Conservation (phyloP, 2,888 invertebrate species). For the Eumerus sabulonum region DNA sequence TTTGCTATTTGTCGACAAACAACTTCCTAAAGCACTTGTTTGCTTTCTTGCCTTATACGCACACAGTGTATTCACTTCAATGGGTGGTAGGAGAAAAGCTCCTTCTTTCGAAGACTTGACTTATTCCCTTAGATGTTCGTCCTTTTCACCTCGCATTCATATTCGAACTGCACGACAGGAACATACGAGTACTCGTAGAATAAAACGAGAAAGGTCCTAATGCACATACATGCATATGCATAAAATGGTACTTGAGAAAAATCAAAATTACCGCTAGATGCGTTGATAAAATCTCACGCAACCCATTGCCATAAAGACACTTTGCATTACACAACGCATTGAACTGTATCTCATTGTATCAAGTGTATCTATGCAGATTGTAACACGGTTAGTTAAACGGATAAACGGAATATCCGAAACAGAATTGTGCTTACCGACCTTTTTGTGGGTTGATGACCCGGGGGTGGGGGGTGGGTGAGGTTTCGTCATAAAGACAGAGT, state of each 20-base stretch:
- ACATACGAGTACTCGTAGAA: neutral
- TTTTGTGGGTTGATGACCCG: conserved; percentile 7
- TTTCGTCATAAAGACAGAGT: conserved; percentile 52
- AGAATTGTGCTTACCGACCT: conserved; percentile 46
- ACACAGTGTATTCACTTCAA: conserved; percentile 7
- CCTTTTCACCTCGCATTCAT: neutral
- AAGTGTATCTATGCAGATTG: conserved; percentile 52
- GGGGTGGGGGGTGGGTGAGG: neutral
- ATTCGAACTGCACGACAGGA: neutral
- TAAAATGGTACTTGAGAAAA: conserved; percentile 32
- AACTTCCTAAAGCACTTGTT: conserved; percentile 69
- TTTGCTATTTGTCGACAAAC: conserved; percentile 68
- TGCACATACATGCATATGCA: neutral
- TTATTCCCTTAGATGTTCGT: conserved; percentile 12
- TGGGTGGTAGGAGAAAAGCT: conserved; percentile 35
- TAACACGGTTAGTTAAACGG: conserved; percentile 60
- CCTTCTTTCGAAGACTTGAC: neutral
- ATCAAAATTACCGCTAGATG: conserved; percentile 26
- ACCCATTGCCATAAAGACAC: no score
- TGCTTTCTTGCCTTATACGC: conserved; percentile 54
- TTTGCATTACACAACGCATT: no score
- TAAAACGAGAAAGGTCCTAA: neutral
- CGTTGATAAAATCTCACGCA: conserved; percentile 24
- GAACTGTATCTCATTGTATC: conserved; percentile 16
- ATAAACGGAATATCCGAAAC: conserved; percentile 52